These are phyloP conservation scores for Corythornis vintsioides DNA, from an alignment of 2,113 vertebrate genomes.

Conservation along the genomic window DNA sequence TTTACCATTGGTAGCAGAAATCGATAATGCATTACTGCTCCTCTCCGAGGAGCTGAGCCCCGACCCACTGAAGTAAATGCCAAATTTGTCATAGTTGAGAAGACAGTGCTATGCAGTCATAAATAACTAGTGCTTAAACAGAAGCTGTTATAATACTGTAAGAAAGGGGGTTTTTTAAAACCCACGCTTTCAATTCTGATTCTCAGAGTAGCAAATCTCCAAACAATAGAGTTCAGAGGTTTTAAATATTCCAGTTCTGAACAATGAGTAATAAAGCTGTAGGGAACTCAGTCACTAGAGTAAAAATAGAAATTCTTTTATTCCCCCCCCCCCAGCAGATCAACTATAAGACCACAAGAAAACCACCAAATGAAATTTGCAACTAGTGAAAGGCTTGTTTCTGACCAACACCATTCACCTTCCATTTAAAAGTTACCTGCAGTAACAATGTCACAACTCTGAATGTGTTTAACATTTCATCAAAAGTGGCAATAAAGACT, in stretches of 20 bases:
- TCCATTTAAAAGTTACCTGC: not conserved
- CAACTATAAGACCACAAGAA: not conserved
- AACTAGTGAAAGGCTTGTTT: not conserved
- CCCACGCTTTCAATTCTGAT: not conserved
- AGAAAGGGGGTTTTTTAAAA: not conserved
- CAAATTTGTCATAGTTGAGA: not conserved
- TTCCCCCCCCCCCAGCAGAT: fast-evolving
- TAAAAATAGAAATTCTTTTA: not conserved
- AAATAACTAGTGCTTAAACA: not conserved
- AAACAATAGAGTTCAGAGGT: not conserved
- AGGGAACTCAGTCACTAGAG: not conserved
- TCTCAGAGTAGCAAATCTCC: not conserved
- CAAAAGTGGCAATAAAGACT: not conserved
- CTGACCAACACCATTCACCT: not conserved
- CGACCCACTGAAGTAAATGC: not conserved
- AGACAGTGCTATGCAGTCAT: not conserved
- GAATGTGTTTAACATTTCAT: not conserved
- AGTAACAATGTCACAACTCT: not conserved
- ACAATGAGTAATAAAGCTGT: not conserved
- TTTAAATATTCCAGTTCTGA: not conserved
- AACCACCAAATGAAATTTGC: not conserved
- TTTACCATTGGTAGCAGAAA: not conserved
- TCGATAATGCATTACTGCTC: not conserved
- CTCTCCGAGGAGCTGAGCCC: not conserved
- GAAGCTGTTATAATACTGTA: not conserved